Percentiles rank a stretch among this genome's conserved stretches.
Evolutionary conservation across 2,113 vertebrate species (phyloP).

Genomic region (Sceloporus undulatus): DNA sequence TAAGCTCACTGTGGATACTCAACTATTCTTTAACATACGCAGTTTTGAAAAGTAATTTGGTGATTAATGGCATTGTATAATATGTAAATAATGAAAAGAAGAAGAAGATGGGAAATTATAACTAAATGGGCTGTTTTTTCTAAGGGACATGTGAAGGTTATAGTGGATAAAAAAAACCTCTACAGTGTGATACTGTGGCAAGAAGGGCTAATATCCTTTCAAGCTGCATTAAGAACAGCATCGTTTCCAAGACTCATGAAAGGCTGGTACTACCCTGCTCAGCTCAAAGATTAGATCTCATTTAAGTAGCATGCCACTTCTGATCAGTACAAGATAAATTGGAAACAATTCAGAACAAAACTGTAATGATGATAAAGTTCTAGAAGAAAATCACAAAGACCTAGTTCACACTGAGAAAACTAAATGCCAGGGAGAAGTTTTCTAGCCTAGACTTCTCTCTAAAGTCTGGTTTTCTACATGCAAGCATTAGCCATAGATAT

Average conservation of each 20-base stretch:
- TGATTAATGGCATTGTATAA: background rate
- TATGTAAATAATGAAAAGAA: background rate
- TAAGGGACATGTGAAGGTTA: constrained; percentile 16
- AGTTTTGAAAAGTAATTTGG: background rate
- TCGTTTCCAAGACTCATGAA: constrained; percentile 1
- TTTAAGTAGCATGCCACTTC: constrained; percentile 24
- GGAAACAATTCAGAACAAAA: constrained; percentile 16
- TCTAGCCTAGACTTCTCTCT: background rate
- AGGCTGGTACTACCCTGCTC: background rate
- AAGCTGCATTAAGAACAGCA: constrained; percentile 21
- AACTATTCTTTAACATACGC: background rate
- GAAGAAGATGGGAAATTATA: background rate
- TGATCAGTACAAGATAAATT: constrained; percentile 27
- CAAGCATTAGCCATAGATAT: background rate
- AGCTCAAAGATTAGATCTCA: constrained; percentile 22
- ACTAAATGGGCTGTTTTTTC: background rate
- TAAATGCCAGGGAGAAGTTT: background rate
- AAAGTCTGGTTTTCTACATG: background rate
- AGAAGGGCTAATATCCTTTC: constrained; percentile 34
- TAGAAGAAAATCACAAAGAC: constrained; percentile 6
- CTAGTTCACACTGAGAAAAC: constrained; percentile 4
- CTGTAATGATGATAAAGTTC: constrained; percentile 11
- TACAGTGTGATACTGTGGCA: background rate
- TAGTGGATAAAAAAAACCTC: constrained; percentile 6
- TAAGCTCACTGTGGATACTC: background rate